A percentile compares a stretch with the other conserved stretches of the same genome.
Evolutionary conservation across 2,113 vertebrate species (phyloP).

Genomic region (Rhea pennata): DNA sequence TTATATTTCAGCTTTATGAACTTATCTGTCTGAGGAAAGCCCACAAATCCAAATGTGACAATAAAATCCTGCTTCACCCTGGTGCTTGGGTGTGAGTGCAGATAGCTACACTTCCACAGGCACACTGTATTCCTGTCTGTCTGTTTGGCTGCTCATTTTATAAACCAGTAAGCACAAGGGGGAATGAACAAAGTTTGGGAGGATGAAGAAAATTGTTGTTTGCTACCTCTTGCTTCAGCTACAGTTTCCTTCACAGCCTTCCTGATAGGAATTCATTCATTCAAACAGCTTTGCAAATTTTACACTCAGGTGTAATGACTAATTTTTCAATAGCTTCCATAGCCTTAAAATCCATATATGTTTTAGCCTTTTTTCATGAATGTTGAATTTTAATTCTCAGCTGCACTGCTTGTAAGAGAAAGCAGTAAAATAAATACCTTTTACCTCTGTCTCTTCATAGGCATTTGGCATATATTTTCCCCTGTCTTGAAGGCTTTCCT

Average conservation of each 20-base stretch:
- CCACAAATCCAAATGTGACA: background rate
- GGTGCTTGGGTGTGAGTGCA: background rate
- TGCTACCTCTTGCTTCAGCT: background rate
- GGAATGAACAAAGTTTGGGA: background rate
- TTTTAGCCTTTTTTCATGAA: background rate
- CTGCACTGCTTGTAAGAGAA: background rate
- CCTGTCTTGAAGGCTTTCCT: background rate
- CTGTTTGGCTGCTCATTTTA: background rate
- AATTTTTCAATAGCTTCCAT: background rate
- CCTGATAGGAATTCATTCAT: background rate
- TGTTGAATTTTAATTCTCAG: background rate
- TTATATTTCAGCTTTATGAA: background rate
- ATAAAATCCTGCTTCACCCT: background rate
- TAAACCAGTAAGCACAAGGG: background rate
- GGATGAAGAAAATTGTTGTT: background rate
- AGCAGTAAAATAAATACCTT: background rate
- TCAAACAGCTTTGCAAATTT: background rate
- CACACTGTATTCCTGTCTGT: background rate
- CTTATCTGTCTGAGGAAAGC: background rate
- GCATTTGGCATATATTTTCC: background rate
- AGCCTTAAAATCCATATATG: background rate
- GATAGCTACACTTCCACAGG: background rate
- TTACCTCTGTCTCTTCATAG: background rate
- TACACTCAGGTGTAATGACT: background rate
- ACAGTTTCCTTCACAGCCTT: background rate